A percentile compares a stretch with the other conserved stretches of the same genome.
Conservation (phyloP, 2,113 vertebrate species). For the Hippocampus zosterae region DNA sequence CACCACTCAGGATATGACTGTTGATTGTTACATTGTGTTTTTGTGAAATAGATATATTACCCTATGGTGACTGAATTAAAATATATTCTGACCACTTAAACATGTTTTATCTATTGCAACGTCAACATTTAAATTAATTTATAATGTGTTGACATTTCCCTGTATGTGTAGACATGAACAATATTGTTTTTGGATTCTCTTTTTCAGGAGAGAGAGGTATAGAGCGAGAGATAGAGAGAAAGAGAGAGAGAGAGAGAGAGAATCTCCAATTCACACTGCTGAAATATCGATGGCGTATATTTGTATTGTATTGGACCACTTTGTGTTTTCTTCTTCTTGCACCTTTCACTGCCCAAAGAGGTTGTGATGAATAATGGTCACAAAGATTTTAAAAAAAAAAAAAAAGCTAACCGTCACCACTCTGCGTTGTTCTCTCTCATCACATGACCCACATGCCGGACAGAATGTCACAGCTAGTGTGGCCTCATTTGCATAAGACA, state of each 20-base stretch:
- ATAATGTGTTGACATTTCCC: too few species aligned
- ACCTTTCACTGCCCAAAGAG: conserved; percentile 38
- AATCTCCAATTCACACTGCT: background rate
- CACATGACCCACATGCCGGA: conserved; percentile 64
- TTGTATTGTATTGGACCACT: background rate
- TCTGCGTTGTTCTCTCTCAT: conserved; percentile 57
- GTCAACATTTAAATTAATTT: too few species aligned
- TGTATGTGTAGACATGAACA: too few species aligned
- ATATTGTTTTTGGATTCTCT: too few species aligned
- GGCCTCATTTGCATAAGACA: conserved; percentile 86
- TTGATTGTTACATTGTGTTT: too few species aligned
- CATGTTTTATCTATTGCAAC: too few species aligned
- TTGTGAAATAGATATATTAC: too few species aligned
- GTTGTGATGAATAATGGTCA: conserved; percentile 60
- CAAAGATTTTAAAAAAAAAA: conserved; percentile 43
- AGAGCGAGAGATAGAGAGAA: too few species aligned
- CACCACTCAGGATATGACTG: too few species aligned
- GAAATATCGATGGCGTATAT: background rate
- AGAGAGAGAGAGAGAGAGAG: too few species aligned
- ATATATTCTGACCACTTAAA: too few species aligned
- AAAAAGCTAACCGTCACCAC: conserved; percentile 56
- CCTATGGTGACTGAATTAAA: too few species aligned
- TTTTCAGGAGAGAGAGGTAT: background rate
- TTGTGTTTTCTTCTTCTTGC: background rate
- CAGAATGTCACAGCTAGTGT: conserved; percentile 66